Evolutionary conservation across 2,888 invertebrate species (phyloP), one percentile per base, ranked within the genome.

Genomic region (Drosophila crucigera): DNA sequence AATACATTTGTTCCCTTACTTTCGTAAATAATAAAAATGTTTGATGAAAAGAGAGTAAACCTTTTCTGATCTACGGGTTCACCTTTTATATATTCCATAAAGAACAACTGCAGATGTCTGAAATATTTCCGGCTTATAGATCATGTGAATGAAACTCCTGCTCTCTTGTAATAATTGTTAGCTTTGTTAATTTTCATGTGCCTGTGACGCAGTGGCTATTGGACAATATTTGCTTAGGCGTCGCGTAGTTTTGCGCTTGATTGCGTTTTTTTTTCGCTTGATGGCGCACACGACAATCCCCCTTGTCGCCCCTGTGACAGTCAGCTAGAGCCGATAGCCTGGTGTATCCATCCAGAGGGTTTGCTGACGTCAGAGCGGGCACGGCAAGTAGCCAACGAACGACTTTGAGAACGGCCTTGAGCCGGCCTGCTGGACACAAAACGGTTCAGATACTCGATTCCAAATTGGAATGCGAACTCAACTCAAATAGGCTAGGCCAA

Each of bases 291-390:
- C 55, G 31, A n/a, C 35, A 56, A 35, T 30, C 41, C 53, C 28
- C 28, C 25, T 19, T 25, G 4, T 11, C 2, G 35, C 4, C 54
- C n/a, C 35, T 11, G 62, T 62, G 28, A 49, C 43, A 33, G 35
- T 35, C 33, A 22, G 25, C 28, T 11, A 33, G 19, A 54, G 25
- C 39, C 35, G 35, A 50, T 30, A 19, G 61, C 30, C 35, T 16
- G 37, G n/a, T 31, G 28, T 52, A 30, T n/a, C 30, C 53, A 37
- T 33, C 31, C 49, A 50, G 22, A 22, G 66, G 61, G 49, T n/a
- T 64, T 59, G 65, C 74, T 80, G 77, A 80, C 81, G 80, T 80
- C 80, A 80, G 68, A 81, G 78, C 74, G 74, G 77, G 77, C 73
- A 68, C 61, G 76, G 80, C 79, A 65, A 52, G 60, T n/a, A 25